A percentile compares a stretch with the other conserved stretches of the same genome.
These are phyloP conservation scores for Drosophila athabasca DNA, from an alignment of 1,140 invertebrate species.

Conservation along the genomic window DNA sequence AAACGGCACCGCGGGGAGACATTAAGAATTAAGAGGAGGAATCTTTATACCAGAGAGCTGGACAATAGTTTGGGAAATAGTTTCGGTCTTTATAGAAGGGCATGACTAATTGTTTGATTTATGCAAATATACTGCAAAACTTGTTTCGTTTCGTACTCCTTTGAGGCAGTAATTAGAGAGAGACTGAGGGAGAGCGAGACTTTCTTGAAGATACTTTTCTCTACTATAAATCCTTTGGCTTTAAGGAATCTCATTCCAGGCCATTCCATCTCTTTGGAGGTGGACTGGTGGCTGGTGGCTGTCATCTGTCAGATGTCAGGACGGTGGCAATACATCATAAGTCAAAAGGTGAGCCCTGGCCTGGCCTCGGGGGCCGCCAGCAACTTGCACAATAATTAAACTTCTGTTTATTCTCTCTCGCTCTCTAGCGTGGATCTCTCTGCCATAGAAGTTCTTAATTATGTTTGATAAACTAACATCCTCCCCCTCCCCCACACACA, in stretches of 20 bases:
- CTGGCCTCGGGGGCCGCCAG: conserved; percentile 52
- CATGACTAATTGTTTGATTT: conserved; percentile 80
- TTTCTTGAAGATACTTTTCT: too few species aligned
- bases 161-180: conserved; percentile 39
- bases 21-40: conserved; percentile 60
- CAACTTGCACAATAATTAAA: conserved; percentile 76
- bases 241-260: conserved; percentile 20
- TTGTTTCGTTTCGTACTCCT: conserved; percentile 20
- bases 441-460: conserved; percentile 68
- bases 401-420: conserved; percentile 74
- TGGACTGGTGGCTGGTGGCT: conserved; percentile 25
- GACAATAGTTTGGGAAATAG: conserved; percentile 58
- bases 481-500: conserved; percentile 6
- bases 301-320: conserved; percentile 73
- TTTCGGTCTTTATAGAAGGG: conserved; percentile 38
- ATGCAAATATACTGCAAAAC: conserved; percentile 61
- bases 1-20: conserved; percentile 75
- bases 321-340: conserved; percentile 75
- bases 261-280: conserved; percentile 17
- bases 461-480: conserved; percentile 73
- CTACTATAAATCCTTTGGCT: conserved; percentile 18
- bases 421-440: not conserved
- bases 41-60: conserved; percentile 35
- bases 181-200: not conserved
- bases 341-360: conserved; percentile 74